Evolutionary conservation across 2,113 vertebrate genomes (phyloP).

Genomic region (Vicugna pacos): DNA sequence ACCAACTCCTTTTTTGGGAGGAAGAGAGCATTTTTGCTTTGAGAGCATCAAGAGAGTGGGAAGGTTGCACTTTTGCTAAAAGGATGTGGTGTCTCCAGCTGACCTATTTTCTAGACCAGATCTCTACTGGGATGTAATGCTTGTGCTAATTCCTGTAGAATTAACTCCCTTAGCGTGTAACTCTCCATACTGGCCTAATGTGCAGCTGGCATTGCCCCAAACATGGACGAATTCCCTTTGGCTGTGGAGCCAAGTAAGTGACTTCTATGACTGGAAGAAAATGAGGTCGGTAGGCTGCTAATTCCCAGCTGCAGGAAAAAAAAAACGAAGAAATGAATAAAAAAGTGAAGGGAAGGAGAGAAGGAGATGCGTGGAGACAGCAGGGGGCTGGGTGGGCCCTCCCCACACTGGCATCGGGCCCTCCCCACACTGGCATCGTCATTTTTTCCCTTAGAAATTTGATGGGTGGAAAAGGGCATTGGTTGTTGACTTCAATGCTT

Average conservation of each 20-base stretch:
- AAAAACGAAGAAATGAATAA: not conserved
- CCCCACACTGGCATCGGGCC: no score
- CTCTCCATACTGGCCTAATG: not conserved
- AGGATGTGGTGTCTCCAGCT: not conserved
- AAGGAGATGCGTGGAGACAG: not conserved
- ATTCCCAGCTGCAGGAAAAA: not conserved
- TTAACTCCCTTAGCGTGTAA: not conserved
- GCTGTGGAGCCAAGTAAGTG: not conserved
- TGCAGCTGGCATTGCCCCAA: not conserved
- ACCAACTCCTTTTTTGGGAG: not conserved
- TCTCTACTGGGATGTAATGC: not conserved
- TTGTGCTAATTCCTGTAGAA: slow-evolving; percentile 7
- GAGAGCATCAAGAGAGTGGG: not conserved
- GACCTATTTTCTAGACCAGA: not conserved
- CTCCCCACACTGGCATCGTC: not conserved
- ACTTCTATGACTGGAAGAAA: not conserved
- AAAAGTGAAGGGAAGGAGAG: not conserved
- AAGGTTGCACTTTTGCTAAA: not conserved
- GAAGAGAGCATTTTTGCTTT: not conserved
- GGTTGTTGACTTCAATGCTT: not conserved
- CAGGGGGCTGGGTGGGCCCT: not conserved
- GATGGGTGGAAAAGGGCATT: not conserved
- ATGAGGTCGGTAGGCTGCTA: not conserved
- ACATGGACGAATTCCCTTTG: not conserved
- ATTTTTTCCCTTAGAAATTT: not conserved